These are phyloP conservation scores for Trochalopteron elliotii DNA, from an alignment of 2,113 vertebrate species.

Conservation along the genomic window DNA sequence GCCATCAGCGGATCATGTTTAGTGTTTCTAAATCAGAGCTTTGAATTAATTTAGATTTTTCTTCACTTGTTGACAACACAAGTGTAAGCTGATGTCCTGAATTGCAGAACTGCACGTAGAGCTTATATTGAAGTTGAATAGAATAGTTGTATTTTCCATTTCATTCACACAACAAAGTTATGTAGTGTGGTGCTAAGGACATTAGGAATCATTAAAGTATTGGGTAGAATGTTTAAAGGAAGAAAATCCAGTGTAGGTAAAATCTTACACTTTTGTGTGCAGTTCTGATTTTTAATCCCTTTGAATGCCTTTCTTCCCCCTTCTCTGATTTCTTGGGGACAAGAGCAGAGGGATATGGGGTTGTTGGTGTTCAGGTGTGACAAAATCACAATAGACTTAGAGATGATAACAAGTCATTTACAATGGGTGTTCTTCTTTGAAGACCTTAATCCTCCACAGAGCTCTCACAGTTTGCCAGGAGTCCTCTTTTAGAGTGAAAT, in stretches of 20 bases:
- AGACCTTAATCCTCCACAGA: neutral
- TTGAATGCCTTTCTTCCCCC: neutral
- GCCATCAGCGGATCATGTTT: accelerated
- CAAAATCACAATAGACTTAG: neutral
- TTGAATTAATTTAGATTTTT: neutral
- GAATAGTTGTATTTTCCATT: neutral
- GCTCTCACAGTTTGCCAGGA: neutral
- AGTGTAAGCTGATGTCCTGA: neutral
- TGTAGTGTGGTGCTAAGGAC: neutral
- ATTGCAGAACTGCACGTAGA: neutral
- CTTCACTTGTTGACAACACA: neutral
- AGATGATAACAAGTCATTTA: neutral
- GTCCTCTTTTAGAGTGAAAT: neutral
- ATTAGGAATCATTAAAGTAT: neutral
- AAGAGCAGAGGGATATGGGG: neutral
- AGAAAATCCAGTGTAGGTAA: neutral
- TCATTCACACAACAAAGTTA: neutral
- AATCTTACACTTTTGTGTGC: neutral
- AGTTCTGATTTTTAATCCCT: neutral
- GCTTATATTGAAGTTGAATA: neutral
- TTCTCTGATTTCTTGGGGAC: neutral
- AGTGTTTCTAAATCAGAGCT: neutral
- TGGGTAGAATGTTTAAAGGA: neutral
- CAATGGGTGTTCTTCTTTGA: neutral
- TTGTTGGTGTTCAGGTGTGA: neutral